Conservation (phyloP, 2,113 vertebrate genomes). For the Mus pahari region DNA sequence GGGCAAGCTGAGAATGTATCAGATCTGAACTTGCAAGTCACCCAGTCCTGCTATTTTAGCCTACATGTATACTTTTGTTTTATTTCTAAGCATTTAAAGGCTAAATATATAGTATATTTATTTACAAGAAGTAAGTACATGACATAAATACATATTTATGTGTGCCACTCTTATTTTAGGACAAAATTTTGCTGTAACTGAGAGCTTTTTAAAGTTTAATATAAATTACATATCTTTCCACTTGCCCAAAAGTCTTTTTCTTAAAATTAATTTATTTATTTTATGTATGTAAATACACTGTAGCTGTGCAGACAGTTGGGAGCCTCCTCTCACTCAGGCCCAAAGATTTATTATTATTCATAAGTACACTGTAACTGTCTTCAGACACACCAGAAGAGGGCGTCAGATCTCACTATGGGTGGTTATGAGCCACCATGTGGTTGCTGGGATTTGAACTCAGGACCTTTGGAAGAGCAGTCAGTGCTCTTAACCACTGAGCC, state of each 20-base stretch:
- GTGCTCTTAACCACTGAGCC: too few relatives aligned
- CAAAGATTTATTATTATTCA: too few relatives aligned
- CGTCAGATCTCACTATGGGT: too few relatives aligned
- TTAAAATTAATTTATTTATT: too few relatives aligned
- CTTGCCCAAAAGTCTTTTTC: conserved; percentile 42
- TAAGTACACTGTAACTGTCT: too few relatives aligned
- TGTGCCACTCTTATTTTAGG: neutral
- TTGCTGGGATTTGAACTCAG: too few relatives aligned
- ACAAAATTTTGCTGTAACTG: conserved; percentile 15
- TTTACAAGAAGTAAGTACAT: neutral
- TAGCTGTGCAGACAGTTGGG: too few relatives aligned
- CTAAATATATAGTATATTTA: conserved; percentile 3
- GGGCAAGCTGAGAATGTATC: neutral
- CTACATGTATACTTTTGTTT: neutral
- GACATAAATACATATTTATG: neutral
- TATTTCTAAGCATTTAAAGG: conserved; percentile 46
- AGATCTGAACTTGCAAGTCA: neutral
- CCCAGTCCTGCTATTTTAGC: neutral
- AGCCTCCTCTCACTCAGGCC: too few relatives aligned
- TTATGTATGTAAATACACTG: too few relatives aligned
- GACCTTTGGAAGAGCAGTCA: too few relatives aligned
- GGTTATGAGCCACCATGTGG: too few relatives aligned
- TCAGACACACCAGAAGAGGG: too few relatives aligned
- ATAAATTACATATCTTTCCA: conserved; percentile 33
- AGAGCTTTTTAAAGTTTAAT: conserved; percentile 47